Conservation (phyloP, 1,140 invertebrate species). For the Drosophila oshimai region DNA sequence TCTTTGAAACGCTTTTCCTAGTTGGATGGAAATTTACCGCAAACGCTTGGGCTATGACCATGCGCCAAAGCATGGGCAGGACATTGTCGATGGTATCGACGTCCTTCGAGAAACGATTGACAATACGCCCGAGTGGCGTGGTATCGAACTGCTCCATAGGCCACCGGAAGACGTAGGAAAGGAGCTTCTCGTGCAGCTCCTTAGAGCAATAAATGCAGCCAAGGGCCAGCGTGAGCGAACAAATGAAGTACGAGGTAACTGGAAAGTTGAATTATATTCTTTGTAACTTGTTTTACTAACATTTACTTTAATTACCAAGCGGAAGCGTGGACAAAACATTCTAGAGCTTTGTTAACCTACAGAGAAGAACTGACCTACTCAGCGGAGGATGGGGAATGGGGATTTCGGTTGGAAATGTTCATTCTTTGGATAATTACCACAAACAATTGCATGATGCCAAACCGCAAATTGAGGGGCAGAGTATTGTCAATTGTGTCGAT, state of each 20-base stretch:
- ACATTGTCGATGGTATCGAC: slow-evolving; percentile 87
- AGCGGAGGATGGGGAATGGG: neutral
- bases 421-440: slow-evolving; percentile 67
- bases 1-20: neutral
- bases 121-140: slow-evolving; percentile 89
- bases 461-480: slow-evolving; percentile 80
- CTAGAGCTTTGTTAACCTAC: neutral
- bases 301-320: neutral
- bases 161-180: slow-evolving; percentile 86
- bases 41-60: slow-evolving; percentile 73
- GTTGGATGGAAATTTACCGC: slow-evolving; percentile 37
- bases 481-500: slow-evolving; percentile 87
- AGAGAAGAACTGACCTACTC: slow-evolving; percentile 8
- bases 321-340: slow-evolving; percentile 10
- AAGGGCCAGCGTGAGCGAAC: slow-evolving; percentile 77
- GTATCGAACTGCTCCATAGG: slow-evolving; percentile 91
- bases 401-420: neutral
- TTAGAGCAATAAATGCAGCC: slow-evolving; percentile 76
- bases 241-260: slow-evolving; percentile 79
- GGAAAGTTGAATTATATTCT: slow-evolving; percentile 29
- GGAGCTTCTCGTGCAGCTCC: slow-evolving; percentile 85
- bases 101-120: slow-evolving; percentile 91
- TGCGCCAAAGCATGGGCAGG: slow-evolving; percentile 81
- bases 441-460: slow-evolving; percentile 67
- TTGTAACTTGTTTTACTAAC: neutral